These are phyloP conservation scores for Cecidostiba fungosa DNA, from an alignment of 2,888 invertebrate species.

Conservation along the genomic window DNA sequence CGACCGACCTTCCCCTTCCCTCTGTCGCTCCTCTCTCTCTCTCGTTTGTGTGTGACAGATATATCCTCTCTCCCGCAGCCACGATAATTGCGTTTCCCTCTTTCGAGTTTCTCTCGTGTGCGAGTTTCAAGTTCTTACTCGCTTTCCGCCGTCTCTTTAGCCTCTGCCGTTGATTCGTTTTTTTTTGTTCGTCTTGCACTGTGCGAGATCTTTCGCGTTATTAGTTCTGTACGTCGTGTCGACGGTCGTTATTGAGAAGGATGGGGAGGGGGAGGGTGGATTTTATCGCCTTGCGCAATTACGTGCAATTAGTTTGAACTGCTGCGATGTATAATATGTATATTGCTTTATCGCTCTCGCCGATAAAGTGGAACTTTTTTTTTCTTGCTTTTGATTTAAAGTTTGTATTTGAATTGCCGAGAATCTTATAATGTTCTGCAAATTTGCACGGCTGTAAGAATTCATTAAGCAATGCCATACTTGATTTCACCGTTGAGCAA, in stretches of 20 bases:
- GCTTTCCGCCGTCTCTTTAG: neutral
- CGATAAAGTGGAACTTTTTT: neutral
- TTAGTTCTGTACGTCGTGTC: conserved; percentile 22
- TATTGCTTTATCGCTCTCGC: neutral
- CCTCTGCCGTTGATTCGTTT: neutral
- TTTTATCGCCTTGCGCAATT: conserved; percentile 23
- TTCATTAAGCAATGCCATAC: neutral
- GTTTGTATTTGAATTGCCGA: neutral
- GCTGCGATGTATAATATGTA: neutral
- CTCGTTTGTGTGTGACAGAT: conserved; percentile 45
- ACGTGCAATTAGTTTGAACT: conserved; percentile 29
- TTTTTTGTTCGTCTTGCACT: conserved; percentile 3
- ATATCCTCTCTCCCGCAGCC: conserved; percentile 39
- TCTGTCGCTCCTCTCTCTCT: conserved; percentile 10
- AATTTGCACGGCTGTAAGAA: neutral
- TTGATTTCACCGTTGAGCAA: neutral
- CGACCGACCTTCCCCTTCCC: conserved; percentile 40
- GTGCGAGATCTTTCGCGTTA: neutral
- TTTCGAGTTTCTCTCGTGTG: neutral
- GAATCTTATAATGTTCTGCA: neutral
- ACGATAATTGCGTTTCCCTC: conserved; percentile 54
- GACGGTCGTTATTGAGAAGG: conserved; percentile 2
- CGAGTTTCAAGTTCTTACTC: neutral
- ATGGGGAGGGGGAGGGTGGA: neutral
- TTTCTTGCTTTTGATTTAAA: neutral